Base-by-base conservation (phyloP, 1,140 invertebrate genomes). In the Neodiprion lecontei region DNA sequence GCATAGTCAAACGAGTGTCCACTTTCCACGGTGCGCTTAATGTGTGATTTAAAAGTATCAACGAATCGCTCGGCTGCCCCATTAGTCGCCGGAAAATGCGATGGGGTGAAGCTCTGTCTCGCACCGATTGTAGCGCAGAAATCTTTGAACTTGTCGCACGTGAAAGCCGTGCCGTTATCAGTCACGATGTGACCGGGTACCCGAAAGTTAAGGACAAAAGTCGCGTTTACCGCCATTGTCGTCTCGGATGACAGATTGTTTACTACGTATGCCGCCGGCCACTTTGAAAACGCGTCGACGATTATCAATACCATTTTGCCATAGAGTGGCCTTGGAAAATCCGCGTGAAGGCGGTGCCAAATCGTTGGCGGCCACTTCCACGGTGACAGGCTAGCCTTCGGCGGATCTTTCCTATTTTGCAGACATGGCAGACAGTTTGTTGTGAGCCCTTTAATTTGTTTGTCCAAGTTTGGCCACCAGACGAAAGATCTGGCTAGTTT, bases 391-490 rank as follows among this genome's bases (percentile, higher is more conserved):
- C 12, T 9, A 21, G 74, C 28, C 75, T 72, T 74, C 0, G 17
- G 65, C 50, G 79, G 74, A 74, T 77, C 72, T 48, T 78, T 72
- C 49, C 47, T 72, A 47, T 7, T 17, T 48, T 70, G 28, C 7
- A 67, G 11, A 48, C 86, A 89, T 9, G 61, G 70, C n/a, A 71
- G 66, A 74, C 89, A 90, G 23, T 48, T 65, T 76, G 71, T 74
- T 10, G 74, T 72, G 40, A 79, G 66, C 61, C 75, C 8, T 71
- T 81, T 79, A 48, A 90, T 88, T 14, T 89, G 82, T 17, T 70
- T 72, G 77, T 90, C 85, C 7, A 90, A 81, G 11, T 78, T 76
- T 9, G 81, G 82, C 85, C 86, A 90, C 82, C 83, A 90, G 40
- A 85, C 75, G 74, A 86, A 84, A 48, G 70, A 77, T 69, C 87